Evolutionary conservation across 2,888 invertebrate genomes (phyloP).

Genomic region (Celastrina argiolus): DNA sequence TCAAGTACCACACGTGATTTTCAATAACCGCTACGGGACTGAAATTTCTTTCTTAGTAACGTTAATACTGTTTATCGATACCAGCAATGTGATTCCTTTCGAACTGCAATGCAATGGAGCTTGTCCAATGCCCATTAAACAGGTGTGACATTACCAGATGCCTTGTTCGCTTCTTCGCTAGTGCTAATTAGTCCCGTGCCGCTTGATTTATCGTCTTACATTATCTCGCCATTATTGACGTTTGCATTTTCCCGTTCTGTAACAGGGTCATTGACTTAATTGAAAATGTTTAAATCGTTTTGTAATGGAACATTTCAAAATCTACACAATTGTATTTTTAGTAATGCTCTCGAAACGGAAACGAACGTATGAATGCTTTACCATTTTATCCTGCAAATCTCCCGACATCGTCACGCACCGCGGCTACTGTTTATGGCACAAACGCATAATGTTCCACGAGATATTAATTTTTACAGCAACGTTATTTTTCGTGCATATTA

Average conservation of each 20-base stretch:
- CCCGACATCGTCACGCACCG: slow-evolving; percentile 58
- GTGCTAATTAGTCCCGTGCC: slow-evolving; percentile 60
- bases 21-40: neutral
- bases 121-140: slow-evolving; percentile 38
- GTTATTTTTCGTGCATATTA: slow-evolving; percentile 27
- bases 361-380: slow-evolving; percentile 34
- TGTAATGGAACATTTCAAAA: slow-evolving; percentile 24
- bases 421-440: slow-evolving; percentile 43
- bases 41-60: neutral
- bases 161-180: slow-evolving; percentile 42
- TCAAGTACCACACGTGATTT: neutral
- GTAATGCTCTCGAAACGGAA: slow-evolving; percentile 39
- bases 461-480: slow-evolving; percentile 27
- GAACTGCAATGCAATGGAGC: slow-evolving; percentile 26
- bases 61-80: neutral
- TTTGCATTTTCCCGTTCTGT: slow-evolving; percentile 46
- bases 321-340: slow-evolving; percentile 31
- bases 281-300: slow-evolving; percentile 19
- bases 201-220: slow-evolving; percentile 60
- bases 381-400: slow-evolving; percentile 53
- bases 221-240: slow-evolving; percentile 46
- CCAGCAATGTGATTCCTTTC: slow-evolving; percentile 16
- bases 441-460: slow-evolving; percentile 23
- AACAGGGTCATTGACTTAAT: slow-evolving; percentile 39
- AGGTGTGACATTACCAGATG: slow-evolving; percentile 55